phyloP scores from a whole-genome alignment of 1,140 invertebrate species.

The Neelides sp. region DNA sequence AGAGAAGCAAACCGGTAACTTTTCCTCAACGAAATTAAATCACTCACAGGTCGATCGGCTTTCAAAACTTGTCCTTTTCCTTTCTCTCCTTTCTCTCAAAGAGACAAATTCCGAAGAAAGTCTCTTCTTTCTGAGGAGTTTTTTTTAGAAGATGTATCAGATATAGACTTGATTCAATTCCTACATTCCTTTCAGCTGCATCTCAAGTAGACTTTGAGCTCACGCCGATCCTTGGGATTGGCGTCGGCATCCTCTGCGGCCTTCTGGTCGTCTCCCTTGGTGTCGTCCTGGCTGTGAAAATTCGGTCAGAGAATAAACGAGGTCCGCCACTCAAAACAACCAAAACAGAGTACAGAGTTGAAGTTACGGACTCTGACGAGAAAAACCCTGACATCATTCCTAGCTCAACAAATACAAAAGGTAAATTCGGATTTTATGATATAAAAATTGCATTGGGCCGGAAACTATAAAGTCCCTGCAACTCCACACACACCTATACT shows the following conservation, averaged over 20 bases:
- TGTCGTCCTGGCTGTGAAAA: conserved; percentile 54
- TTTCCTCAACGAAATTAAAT: conserved; percentile 11
- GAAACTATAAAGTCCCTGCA: not conserved
- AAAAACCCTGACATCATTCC: conserved; percentile 74
- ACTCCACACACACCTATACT: not conserved
- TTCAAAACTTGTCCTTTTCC: not conserved
- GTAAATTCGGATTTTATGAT: conserved; percentile 41
- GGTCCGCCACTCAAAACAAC: conserved; percentile 48
- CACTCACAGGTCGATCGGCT: not conserved
- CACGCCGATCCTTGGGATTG: conserved; percentile 57
- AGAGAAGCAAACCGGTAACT: conserved; percentile 65
- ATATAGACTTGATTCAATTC: conserved; percentile 5
- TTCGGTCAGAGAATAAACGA: conserved; percentile 37
- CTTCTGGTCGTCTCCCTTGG: conserved; percentile 53
- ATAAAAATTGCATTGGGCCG: conserved; percentile 3
- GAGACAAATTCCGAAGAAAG: no score
- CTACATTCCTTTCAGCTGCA: conserved; percentile 16
- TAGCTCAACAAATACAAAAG: conserved; percentile 72
- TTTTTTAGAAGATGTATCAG: not conserved
- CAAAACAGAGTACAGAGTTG: conserved; percentile 44
- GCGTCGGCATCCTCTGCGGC: conserved; percentile 56
- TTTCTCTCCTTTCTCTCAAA: not conserved
- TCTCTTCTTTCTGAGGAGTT: conserved; percentile 5
- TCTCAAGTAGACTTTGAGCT: conserved; percentile 44
- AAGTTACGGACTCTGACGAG: conserved; percentile 56